Conservation (phyloP, 2,888 invertebrate species). For the Cheiracanthium punctorium region DNA sequence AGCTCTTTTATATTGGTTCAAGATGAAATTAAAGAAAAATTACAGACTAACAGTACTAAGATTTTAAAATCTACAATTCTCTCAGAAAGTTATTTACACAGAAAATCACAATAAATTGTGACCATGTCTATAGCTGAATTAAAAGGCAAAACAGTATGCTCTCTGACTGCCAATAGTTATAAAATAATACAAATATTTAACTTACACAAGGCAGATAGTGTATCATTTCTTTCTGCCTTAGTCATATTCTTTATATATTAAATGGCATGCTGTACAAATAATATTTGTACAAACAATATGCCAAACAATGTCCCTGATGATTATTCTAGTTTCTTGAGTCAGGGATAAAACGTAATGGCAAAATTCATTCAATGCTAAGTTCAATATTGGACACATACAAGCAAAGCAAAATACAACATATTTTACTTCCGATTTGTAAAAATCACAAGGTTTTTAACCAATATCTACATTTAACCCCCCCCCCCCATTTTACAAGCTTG, state of each 20-base stretch:
- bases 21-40: conserved; percentile 44
- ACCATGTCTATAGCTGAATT: conserved; percentile 67
- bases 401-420: too few species aligned
- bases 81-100: conserved; percentile 64
- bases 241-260: conserved; percentile 55
- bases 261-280: conserved; percentile 62
- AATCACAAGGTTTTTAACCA: too few species aligned
- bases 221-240: conserved; percentile 39
- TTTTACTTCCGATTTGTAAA: too few species aligned
- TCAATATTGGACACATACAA: conserved; percentile 50
- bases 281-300: conserved; percentile 62
- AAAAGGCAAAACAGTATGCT: conserved; percentile 63
- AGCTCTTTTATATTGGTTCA: conserved; percentile 18
- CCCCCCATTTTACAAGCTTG: too few species aligned
- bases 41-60: conserved; percentile 58
- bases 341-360: conserved; percentile 57
- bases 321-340: conserved; percentile 38
- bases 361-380: conserved; percentile 59
- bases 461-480: too few species aligned
- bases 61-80: conserved; percentile 61
- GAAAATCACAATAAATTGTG: conserved; percentile 66
- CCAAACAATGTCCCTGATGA: conserved; percentile 61
- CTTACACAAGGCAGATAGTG: conserved; percentile 69
- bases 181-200: conserved; percentile 71
- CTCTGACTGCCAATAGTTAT: conserved; percentile 65